Evolutionary conservation across 1,140 invertebrate genomes (phyloP).

Genomic region (Drosophila ficusphila): DNA sequence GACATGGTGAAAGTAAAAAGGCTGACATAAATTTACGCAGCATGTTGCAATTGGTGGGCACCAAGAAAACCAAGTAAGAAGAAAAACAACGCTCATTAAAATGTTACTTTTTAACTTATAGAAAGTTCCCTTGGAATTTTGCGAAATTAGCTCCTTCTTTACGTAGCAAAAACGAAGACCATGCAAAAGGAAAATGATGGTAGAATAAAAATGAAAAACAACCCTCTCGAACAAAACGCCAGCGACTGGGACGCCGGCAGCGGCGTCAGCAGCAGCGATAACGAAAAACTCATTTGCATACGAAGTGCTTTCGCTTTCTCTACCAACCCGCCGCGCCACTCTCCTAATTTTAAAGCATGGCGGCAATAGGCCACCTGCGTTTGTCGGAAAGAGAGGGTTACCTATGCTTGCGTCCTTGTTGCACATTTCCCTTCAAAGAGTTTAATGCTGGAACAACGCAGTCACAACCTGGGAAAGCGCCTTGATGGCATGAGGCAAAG

Average conservation of each 20-base stretch:
- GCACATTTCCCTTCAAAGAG: constrained; percentile 64
- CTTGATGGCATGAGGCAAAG: constrained; percentile 7
- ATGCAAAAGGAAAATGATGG: constrained; percentile 4
- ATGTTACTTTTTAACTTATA: constrained; percentile 58
- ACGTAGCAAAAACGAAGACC: constrained; percentile 10
- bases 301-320: constrained; percentile 82
- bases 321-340: constrained; percentile 31
- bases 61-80: background rate
- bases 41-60: constrained; percentile 24
- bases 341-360: constrained; percentile 58
- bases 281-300: constrained; percentile 83
- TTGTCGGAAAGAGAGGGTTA: constrained; percentile 38
- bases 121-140: constrained; percentile 63
- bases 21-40: constrained; percentile 10
- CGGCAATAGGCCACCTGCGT: constrained; percentile 64
- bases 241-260: constrained; percentile 14
- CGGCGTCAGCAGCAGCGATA: constrained; percentile 58
- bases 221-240: constrained; percentile 60
- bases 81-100: constrained; percentile 58
- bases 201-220: constrained; percentile 51
- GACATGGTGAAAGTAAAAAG: constrained; percentile 40
- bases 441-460: constrained; percentile 73
- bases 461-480: constrained; percentile 1
- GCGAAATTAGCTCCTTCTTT: constrained; percentile 42
- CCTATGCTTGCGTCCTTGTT: constrained; percentile 27